Conservation (phyloP, 2,797 vertebrate species). For the Bradypodion pumilum region DNA sequence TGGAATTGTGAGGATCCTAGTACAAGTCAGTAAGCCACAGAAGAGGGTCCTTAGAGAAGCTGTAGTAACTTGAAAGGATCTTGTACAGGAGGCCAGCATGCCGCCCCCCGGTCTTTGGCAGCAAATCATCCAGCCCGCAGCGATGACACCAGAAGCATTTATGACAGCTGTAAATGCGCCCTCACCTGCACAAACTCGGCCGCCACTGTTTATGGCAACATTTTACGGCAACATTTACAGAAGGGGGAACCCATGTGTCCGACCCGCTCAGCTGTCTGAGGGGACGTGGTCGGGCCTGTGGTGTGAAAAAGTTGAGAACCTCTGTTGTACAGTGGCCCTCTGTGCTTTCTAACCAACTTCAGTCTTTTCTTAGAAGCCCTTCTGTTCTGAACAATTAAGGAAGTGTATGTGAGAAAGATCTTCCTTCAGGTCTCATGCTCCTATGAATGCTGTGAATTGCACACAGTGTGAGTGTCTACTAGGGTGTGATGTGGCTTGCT, state of each 20-base stretch:
- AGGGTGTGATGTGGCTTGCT: conserved; percentile 24
- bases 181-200: too few species aligned
- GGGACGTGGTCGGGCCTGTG: too few species aligned
- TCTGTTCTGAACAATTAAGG: neutral
- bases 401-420: conserved; percentile 7
- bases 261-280: too few species aligned
- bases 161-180: too few species aligned
- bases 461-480: fast-evolving
- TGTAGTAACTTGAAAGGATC: neutral
- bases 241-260: too few species aligned
- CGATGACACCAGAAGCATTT: too few species aligned
- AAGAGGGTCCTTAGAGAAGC: neutral
- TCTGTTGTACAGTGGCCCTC: neutral
- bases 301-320: too few species aligned
- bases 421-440: neutral
- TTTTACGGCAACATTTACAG: too few species aligned
- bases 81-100: neutral
- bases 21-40: neutral
- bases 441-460: neutral
- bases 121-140: too few species aligned
- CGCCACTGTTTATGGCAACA: too few species aligned
- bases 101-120: too few species aligned
- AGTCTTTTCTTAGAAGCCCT: conserved; percentile 5
- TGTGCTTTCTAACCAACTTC: neutral
- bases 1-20: neutral